These are phyloP conservation scores for Elaeidobius kamerunicus DNA, from an alignment of 2,888 invertebrate species.

Conservation along the genomic window DNA sequence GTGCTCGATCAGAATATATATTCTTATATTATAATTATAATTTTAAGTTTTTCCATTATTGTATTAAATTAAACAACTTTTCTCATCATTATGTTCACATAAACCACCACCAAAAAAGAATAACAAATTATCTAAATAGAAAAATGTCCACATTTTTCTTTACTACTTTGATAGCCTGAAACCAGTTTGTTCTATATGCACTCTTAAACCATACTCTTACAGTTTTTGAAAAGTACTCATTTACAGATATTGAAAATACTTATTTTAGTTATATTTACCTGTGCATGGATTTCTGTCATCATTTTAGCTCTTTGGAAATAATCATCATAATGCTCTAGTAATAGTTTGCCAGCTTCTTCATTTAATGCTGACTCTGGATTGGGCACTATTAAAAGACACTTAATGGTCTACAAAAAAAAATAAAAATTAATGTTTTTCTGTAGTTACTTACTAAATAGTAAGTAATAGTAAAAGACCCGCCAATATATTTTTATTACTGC, in stretches of 20 bases:
- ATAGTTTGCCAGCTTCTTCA: conserved; percentile 92
- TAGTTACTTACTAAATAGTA: neutral
- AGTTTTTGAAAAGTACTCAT: neutral
- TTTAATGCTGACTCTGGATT: conserved; percentile 97
- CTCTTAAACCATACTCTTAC: too few relatives aligned
- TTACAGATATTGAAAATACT: neutral
- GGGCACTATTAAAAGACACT: conserved; percentile 94
- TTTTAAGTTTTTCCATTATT: too few relatives aligned
- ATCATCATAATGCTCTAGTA: conserved; percentile 89
- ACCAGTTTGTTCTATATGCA: too few relatives aligned
- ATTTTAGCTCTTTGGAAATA: conserved; percentile 85
- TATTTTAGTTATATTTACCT: conserved; percentile 50
- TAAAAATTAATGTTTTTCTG: neutral
- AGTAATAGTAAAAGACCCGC: neutral
- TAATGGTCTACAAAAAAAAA: conserved; percentile 68
- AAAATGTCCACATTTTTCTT: too few relatives aligned
- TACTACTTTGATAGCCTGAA: too few relatives aligned
- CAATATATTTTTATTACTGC: too few relatives aligned
- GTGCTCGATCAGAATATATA: too few relatives aligned
- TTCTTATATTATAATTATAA: too few relatives aligned
- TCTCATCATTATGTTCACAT: too few relatives aligned
- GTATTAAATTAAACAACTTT: too few relatives aligned
- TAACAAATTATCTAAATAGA: too few relatives aligned
- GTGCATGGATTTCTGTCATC: conserved; percentile 90
- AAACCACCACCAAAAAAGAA: too few relatives aligned